phyloP scores from a whole-genome alignment of 2,113 vertebrate genomes.

The Coturnix japonica region DNA sequence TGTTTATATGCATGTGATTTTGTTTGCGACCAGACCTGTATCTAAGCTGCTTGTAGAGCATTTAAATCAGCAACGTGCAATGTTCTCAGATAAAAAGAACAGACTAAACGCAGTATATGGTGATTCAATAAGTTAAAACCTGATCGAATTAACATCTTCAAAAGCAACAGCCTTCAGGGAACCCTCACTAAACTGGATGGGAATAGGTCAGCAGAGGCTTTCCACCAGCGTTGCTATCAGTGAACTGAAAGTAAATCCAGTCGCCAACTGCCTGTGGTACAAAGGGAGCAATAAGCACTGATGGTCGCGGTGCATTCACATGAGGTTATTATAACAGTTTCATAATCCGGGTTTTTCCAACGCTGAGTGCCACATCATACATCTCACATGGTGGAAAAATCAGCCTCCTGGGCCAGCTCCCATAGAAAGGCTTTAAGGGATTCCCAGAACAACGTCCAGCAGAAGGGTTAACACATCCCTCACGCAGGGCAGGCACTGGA shows the following conservation, averaged over 20 bases:
- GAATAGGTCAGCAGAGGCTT: background rate
- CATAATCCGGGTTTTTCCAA: slow-evolving; percentile 19
- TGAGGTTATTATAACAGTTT: background rate
- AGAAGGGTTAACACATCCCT: background rate
- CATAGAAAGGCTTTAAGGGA: background rate
- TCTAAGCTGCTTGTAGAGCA: background rate
- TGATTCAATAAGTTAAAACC: background rate
- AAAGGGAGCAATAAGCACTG: background rate
- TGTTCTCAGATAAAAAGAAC: background rate
- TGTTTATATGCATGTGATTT: background rate
- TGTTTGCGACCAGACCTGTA: background rate
- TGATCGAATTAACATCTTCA: background rate
- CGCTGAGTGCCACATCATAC: background rate
- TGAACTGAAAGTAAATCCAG: background rate
- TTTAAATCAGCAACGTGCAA: background rate
- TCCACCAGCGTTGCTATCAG: background rate
- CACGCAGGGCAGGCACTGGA: background rate
- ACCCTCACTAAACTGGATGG: background rate
- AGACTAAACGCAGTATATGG: background rate
- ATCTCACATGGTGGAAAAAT: background rate
- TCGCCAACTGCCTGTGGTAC: background rate
- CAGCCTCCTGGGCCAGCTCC: background rate
- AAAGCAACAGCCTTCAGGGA: background rate
- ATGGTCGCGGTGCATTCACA: background rate
- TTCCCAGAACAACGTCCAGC: background rate